These are phyloP conservation scores for Drosophila tanythrix DNA, from an alignment of 2,888 invertebrate genomes.

Conservation along the genomic window DNA sequence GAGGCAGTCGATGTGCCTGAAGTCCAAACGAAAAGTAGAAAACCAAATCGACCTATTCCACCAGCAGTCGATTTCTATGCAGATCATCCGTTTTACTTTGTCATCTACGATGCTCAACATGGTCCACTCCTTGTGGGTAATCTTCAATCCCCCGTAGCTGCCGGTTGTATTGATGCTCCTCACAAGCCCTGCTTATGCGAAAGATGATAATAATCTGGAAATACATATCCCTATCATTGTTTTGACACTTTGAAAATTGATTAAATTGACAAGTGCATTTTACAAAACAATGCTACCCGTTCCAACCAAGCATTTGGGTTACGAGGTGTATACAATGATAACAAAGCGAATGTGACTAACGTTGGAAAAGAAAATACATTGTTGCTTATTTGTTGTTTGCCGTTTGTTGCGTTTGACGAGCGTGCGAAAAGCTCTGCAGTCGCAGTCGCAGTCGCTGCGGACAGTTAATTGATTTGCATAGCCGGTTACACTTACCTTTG, in stretches of 20 bases:
- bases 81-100: conserved; percentile 48
- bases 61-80: conserved; percentile 32
- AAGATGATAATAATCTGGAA: background rate
- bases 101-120: conserved; percentile 33
- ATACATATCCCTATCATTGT: background rate
- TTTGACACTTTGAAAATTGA: background rate
- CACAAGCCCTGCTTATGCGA: conserved; percentile 20
- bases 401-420: conserved; percentile 12
- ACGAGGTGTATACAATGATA: conserved; percentile 10
- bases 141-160: conserved; percentile 15
- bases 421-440: conserved; percentile 26
- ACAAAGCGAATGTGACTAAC: background rate
- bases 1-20: conserved; percentile 91
- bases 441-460: background rate
- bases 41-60: background rate
- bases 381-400: conserved; percentile 1
- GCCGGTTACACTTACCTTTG: conserved; percentile 60
- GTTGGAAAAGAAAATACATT: background rate
- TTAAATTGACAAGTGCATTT: background rate
- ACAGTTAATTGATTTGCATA: conserved; percentile 68
- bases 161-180: conserved; percentile 9
- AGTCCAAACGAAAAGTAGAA: background rate
- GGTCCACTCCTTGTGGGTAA: conserved; percentile 38
- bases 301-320: background rate
- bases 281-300: background rate